Percentiles rank a stretch among this genome's conserved stretches.
Evolutionary conservation across 1,140 invertebrate genomes (phyloP).

Genomic region (Stegodyphus mimosarum): DNA sequence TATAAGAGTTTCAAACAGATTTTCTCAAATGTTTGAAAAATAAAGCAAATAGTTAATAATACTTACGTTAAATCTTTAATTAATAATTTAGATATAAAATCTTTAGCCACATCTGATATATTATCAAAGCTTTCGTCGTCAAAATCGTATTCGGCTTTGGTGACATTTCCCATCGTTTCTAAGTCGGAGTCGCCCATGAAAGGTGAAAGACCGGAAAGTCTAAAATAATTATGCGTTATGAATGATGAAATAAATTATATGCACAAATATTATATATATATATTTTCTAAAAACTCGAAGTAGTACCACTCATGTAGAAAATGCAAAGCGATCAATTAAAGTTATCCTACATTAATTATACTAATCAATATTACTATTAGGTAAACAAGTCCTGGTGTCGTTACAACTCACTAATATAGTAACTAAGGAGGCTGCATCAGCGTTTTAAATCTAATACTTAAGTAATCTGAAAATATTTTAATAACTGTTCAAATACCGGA

Average conservation of each 20-base stretch:
- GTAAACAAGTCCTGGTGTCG: too few relatives aligned
- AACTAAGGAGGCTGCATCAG: too few relatives aligned
- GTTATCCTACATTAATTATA: background rate
- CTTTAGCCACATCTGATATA: slow-evolving; percentile 91
- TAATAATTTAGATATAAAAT: slow-evolving; percentile 89
- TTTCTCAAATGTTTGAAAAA: too few relatives aligned
- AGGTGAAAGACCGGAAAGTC: slow-evolving; percentile 94
- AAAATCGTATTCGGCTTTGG: slow-evolving; percentile 93
- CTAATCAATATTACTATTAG: too few relatives aligned
- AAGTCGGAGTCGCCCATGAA: slow-evolving; percentile 98
- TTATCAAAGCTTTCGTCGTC: slow-evolving; percentile 93
- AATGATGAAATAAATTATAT: too few relatives aligned
- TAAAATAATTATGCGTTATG: slow-evolving; percentile 66
- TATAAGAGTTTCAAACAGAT: too few relatives aligned
- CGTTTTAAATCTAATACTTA: too few relatives aligned
- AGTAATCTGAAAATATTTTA: too few relatives aligned
- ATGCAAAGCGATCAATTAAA: background rate
- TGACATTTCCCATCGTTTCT: slow-evolving; percentile 97
- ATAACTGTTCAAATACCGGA: too few relatives aligned
- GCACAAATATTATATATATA: too few relatives aligned
- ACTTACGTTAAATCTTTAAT: slow-evolving; percentile 91
- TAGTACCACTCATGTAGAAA: background rate
- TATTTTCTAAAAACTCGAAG: background rate
- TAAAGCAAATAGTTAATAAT: too few relatives aligned
- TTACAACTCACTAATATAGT: too few relatives aligned